Evolutionary conservation across 2,113 vertebrate genomes (phyloP).

Genomic region (Cyanoderma ruficeps): DNA sequence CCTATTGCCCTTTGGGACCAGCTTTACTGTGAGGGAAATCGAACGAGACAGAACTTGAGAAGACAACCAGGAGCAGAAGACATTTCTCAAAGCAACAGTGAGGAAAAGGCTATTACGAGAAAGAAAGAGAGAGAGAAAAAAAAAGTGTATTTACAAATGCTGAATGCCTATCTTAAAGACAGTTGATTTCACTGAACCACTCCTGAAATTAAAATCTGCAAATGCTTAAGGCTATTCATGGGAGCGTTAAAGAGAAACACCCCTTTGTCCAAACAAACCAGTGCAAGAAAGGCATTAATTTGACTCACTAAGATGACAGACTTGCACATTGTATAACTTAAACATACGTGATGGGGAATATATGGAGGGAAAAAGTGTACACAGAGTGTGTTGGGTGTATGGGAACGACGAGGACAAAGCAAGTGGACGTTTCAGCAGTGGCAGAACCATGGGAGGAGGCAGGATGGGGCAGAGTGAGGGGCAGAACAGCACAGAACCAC

Average conservation of each 20-base stretch:
- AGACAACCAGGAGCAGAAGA: background rate
- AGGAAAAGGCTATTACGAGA: background rate
- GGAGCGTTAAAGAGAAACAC: conserved; percentile 61
- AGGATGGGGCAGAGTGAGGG: background rate
- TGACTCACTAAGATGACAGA: conserved; percentile 66
- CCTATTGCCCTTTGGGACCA: background rate
- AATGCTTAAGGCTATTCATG: conserved; percentile 51
- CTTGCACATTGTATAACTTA: conserved; percentile 56
- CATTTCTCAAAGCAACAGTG: background rate
- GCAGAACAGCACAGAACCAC: background rate
- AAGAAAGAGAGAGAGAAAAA: background rate
- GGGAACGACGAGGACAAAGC: background rate
- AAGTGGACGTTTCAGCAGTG: rapidly evolving
- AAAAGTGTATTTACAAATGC: background rate
- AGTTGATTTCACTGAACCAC: conserved; percentile 55
- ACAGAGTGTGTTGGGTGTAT: background rate
- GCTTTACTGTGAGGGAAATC: background rate
- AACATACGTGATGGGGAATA: background rate
- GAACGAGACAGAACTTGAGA: background rate
- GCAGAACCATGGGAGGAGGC: background rate
- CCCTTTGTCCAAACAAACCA: conserved; percentile 65
- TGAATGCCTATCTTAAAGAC: conserved; percentile 37
- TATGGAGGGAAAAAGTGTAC: background rate
- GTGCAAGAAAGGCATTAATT: conserved; percentile 40
- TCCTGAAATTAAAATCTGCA: conserved; percentile 62